phyloP scores from a whole-genome alignment of 2,113 vertebrate genomes.

The Colossoma macropomum region DNA sequence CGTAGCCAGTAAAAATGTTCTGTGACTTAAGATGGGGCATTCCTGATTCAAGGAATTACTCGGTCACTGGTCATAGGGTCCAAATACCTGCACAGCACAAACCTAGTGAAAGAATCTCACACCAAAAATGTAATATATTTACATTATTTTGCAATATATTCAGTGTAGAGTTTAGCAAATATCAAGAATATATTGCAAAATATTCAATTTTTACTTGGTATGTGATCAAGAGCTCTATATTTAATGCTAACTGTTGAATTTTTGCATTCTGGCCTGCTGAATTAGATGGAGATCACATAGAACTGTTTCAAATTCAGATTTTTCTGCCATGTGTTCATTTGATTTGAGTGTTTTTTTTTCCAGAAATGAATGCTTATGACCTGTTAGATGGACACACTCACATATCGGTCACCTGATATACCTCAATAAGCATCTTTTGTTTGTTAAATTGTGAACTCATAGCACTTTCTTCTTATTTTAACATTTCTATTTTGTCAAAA shows the following conservation, averaged over 20 bases:
- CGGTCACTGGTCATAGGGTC: background rate
- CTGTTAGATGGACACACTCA: slow-evolving; percentile 34
- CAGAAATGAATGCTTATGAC: slow-evolving; percentile 34
- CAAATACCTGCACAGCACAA: slow-evolving; percentile 10
- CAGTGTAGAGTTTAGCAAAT: background rate
- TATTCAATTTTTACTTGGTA: background rate
- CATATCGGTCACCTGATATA: slow-evolving; percentile 65
- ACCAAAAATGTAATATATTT: background rate
- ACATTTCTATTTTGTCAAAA: slow-evolving; percentile 28
- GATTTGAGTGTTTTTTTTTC: background rate
- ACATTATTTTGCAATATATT: background rate
- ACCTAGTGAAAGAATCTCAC: background rate
- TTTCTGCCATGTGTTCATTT: background rate
- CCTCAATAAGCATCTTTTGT: slow-evolving; percentile 66
- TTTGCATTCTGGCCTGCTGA: background rate
- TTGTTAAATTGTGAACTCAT: slow-evolving; percentile 65
- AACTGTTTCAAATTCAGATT: too few relatives aligned
- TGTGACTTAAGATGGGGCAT: slow-evolving; percentile 4
- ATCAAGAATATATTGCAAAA: background rate
- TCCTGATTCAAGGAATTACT: slow-evolving; percentile 18
- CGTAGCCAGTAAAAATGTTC: background rate
- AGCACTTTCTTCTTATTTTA: slow-evolving; percentile 74
- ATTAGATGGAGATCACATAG: background rate
- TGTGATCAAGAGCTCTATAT: background rate
- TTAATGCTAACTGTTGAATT: too few relatives aligned